Percentiles rank a stretch among this genome's conserved stretches.
Evolutionary conservation across 2,888 invertebrate species (phyloP).

Genomic region (Chalcosyrphus nemorum): DNA sequence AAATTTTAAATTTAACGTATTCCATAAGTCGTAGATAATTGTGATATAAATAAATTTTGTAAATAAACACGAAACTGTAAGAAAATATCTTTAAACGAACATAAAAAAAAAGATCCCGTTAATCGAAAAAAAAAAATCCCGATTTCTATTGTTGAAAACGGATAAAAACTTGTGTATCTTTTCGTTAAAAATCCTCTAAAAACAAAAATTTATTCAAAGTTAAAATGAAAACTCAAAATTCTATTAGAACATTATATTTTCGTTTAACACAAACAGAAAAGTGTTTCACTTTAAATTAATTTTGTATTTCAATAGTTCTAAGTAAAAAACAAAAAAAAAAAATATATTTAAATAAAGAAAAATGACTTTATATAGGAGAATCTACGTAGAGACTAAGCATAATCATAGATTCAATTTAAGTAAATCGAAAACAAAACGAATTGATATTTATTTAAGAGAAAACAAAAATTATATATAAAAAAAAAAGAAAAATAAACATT

Average conservation of each 20-base stretch:
- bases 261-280: neutral
- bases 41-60: conserved; percentile 68
- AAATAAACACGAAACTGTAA: conserved; percentile 42
- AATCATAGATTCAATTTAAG: conserved; percentile 56
- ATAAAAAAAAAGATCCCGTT: neutral
- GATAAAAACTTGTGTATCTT: conserved; percentile 6
- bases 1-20: neutral
- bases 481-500: conserved; percentile 50
- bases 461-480: conserved; percentile 24
- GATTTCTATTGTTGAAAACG: conserved; percentile 5
- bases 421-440: conserved; percentile 43
- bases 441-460: conserved; percentile 58
- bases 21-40: conserved; percentile 56
- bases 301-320: conserved; percentile 25
- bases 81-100: conserved; percentile 8
- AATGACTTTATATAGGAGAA: conserved; percentile 56
- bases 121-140: neutral
- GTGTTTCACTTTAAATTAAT: conserved; percentile 50
- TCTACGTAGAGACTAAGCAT: conserved; percentile 44
- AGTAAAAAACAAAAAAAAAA: too few relatives aligned
- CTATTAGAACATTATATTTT: conserved; percentile 17
- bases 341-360: conserved; percentile 23
- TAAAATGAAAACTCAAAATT: neutral
- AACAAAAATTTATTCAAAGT: conserved; percentile 11
- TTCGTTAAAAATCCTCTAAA: conserved; percentile 5